Evolutionary conservation across 2,113 vertebrate species (phyloP).

Genomic region (Misgurnus mizolepis): DNA sequence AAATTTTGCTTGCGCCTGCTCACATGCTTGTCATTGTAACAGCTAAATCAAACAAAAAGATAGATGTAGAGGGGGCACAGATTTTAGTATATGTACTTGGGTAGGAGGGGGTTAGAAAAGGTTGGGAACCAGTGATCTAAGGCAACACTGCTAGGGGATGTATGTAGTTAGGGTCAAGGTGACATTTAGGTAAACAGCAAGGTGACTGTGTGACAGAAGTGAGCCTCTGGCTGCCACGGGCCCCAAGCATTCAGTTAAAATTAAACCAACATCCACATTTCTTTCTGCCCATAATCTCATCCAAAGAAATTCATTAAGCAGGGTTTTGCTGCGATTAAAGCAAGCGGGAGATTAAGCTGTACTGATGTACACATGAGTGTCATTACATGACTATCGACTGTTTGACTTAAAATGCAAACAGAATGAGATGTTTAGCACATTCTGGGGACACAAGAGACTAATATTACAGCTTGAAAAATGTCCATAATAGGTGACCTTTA

Average conservation of each 20-base stretch:
- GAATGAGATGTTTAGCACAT: neutral
- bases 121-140: no score
- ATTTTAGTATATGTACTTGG: no score
- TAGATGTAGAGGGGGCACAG: no score
- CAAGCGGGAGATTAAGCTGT: slow-evolving; percentile 42
- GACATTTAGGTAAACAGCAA: slow-evolving; percentile 41
- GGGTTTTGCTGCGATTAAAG: slow-evolving; percentile 44
- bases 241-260: slow-evolving; percentile 2
- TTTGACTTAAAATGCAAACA: neutral
- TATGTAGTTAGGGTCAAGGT: slow-evolving; percentile 26
- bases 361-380: slow-evolving; percentile 50
- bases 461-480: no score
- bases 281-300: slow-evolving; percentile 16
- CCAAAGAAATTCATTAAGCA: slow-evolving; percentile 33
- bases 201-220: slow-evolving; percentile 24
- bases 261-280: slow-evolving; percentile 49
- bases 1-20: no score
- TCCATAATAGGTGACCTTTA: no score
- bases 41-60: no score
- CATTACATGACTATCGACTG: slow-evolving; percentile 45
- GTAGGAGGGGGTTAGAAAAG: no score
- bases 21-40: no score
- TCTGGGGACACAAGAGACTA: no score
- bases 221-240: neutral
- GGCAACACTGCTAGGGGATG: neutral